A percentile compares a stretch with the other conserved stretches of the same genome.
Evolutionary conservation across 2,888 invertebrate genomes (phyloP).

Genomic region (Cerceris ruficornis): DNA sequence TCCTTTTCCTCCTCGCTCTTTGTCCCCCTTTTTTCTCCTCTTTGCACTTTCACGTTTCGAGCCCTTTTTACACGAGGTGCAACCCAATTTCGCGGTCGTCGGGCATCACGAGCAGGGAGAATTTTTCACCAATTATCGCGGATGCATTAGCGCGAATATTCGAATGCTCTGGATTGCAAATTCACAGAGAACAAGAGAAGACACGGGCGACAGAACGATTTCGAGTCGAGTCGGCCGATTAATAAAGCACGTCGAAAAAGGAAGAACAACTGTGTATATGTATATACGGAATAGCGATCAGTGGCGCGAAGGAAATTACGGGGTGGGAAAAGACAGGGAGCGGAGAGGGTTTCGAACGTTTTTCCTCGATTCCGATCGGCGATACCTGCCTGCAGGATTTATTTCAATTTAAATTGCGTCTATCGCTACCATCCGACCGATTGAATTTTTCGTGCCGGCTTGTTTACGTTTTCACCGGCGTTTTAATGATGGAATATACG

Average conservation of each 20-base stretch:
- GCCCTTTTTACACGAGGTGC: conserved; percentile 5
- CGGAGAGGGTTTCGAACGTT: background rate
- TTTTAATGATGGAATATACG: no score
- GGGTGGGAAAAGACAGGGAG: background rate
- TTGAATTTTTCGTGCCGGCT: background rate
- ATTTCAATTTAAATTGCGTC: conserved; percentile 12
- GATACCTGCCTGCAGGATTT: background rate
- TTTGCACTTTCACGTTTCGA: background rate
- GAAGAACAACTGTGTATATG: background rate
- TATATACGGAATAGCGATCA: background rate
- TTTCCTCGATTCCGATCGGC: background rate
- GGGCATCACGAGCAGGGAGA: conserved; percentile 12
- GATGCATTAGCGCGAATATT: conserved; percentile 4
- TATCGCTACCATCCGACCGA: conserved; percentile 2
- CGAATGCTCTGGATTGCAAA: background rate
- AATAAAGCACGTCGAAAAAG: background rate
- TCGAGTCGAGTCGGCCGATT: background rate
- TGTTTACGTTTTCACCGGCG: conserved; percentile 6
- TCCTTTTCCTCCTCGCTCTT: conserved; percentile 4
- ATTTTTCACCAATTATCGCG: conserved; percentile 35
- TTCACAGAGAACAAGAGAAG: background rate
- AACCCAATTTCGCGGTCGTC: conserved; percentile 45
- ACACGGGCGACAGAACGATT: conserved; percentile 20
- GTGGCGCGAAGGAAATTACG: conserved; percentile 7
- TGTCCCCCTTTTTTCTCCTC: background rate